Base-by-base conservation (phyloP, 1,140 invertebrate species). In the Plutomurus gul region DNA sequence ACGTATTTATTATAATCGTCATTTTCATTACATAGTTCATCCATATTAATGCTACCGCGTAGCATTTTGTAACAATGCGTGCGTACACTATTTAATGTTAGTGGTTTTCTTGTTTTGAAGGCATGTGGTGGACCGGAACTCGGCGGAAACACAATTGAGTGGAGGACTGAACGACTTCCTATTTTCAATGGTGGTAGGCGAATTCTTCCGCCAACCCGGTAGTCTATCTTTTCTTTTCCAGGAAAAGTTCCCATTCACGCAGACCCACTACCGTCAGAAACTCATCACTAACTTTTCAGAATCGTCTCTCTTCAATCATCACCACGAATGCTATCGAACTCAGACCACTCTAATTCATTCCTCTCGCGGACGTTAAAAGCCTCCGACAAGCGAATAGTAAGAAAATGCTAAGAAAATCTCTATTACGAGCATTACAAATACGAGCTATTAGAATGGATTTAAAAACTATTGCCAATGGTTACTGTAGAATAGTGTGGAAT, bases 171-270 rank as follows among this genome's bases (percentile, higher is more conserved):
- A 74, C 16, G 72, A 74, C 16, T 20, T 46, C 16, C 22, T 74
- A 22, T 74, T 74, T 49, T 33, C 72, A 30, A 30, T 47, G 20
- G 72, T 43, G 6, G 43, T 74, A 5, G n/a, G 39, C 72, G 10
- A 74, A 74, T 27, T 74, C 72, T 27, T 46, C 27, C 33, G 8
- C 27, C 30, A 74, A 74, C 20, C 72, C 72, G n/a, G 27, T 74
- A 27, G 72, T 74, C 5, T 74, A 74, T 18, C 36, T 39, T 18
- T 47, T 47, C 39, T 74, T 74, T 11, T 47, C 72, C 0, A 47
- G 72, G 16, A 65, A 65, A 65, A 65, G 56, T 65, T 65, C 56
- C 16, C 30, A n/a, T 30, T 65, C 56, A 18, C 27, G 56, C 30
- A 65, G 56, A 16, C 27, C 13, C 4, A 65, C n/a, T n/a, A n/a